These are phyloP conservation scores for Stigmatopora nigra DNA, from an alignment of 2,113 vertebrate species.

Conservation along the genomic window DNA sequence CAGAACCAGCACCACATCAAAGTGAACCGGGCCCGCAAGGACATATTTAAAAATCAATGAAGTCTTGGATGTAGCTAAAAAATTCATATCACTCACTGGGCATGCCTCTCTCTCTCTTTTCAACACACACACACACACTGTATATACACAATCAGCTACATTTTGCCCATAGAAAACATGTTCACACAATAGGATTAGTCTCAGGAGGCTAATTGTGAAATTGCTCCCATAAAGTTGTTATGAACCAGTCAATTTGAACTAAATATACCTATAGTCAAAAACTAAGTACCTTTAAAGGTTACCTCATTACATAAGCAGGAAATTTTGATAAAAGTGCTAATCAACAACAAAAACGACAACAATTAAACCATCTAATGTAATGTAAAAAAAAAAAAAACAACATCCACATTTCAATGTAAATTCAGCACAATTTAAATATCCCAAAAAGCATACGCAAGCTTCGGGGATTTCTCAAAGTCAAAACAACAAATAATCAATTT, in stretches of 20 bases:
- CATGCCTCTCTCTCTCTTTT: conserved; percentile 16
- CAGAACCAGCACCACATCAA: conserved; percentile 54
- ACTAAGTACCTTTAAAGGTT: background rate
- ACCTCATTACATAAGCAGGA: background rate
- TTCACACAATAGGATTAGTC: background rate
- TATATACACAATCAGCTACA: conserved; percentile 35
- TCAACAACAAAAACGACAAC: background rate
- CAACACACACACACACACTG: conserved; percentile 36
- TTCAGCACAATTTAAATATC: no score
- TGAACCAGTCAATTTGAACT: background rate
- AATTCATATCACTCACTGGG: conserved; percentile 43
- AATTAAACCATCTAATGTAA: no score
- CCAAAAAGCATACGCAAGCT: no score
- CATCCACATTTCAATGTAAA: no score
- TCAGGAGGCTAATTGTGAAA: background rate
- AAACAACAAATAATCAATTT: no score
- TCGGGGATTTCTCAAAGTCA: no score
- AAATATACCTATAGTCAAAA: background rate
- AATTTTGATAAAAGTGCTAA: background rate
- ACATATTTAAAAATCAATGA: conserved; percentile 62
- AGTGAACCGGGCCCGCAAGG: conserved; percentile 50
- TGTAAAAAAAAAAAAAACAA: no score
- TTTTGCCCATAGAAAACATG: background rate
- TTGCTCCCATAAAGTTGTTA: background rate
- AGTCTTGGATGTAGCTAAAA: conserved; percentile 54